Evolutionary conservation across 1,140 invertebrate species (phyloP).

Genomic region (Cephus cinctus): DNA sequence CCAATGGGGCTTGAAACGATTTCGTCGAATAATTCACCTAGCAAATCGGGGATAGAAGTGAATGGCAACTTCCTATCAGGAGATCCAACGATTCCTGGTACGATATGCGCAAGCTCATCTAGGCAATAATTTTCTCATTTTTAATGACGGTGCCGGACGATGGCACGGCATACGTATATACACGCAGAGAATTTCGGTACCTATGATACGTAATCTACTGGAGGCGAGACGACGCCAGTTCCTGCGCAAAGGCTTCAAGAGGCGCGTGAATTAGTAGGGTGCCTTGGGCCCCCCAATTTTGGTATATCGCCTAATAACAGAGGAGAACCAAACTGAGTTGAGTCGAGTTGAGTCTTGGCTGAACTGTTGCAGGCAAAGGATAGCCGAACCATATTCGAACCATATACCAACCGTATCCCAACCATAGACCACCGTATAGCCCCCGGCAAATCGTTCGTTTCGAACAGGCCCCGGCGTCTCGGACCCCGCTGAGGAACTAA

Average conservation of each 20-base stretch:
- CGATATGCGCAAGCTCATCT: too few species aligned
- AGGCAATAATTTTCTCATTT: slow-evolving; percentile 28
- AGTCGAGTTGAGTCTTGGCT: too few species aligned
- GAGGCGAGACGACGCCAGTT: slow-evolving; percentile 6
- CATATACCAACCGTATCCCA: too few species aligned
- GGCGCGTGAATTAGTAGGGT: not conserved
- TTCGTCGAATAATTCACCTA: too few species aligned
- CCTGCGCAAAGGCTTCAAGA: slow-evolving; percentile 25
- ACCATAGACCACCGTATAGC: slow-evolving; percentile 14
- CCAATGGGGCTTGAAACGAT: too few species aligned
- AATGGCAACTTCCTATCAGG: too few species aligned
- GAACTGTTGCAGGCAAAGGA: too few species aligned
- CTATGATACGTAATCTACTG: too few species aligned
- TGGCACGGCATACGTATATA: slow-evolving; percentile 12
- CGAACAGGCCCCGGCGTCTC: not conserved
- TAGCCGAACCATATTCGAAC: too few species aligned
- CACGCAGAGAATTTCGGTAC: too few species aligned
- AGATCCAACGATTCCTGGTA: too few species aligned
- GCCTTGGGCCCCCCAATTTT: slow-evolving; percentile 44
- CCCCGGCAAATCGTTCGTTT: not conserved
- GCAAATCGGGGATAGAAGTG: too few species aligned
- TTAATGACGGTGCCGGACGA: slow-evolving; percentile 19
- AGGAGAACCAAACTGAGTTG: slow-evolving; percentile 20
- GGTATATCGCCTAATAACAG: slow-evolving; percentile 51
- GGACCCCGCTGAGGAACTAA: not conserved